Base-by-base conservation (phyloP, 2,888 invertebrate genomes). In the Julus scandinavius region DNA sequence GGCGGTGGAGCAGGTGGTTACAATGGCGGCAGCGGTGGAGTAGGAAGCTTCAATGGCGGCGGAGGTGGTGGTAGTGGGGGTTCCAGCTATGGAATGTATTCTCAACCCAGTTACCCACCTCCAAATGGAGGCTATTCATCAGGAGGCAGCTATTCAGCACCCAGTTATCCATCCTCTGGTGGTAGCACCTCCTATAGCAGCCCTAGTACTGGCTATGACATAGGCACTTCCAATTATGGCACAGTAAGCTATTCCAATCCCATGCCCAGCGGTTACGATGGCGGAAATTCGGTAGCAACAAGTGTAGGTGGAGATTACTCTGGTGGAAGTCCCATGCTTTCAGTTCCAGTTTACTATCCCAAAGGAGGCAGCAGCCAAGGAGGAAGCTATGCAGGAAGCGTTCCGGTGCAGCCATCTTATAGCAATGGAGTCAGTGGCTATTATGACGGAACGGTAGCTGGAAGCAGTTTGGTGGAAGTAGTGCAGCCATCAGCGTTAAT, bases 341-440 rank as follows among this genome's bases (percentile, higher is more conserved):
- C 88, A 15, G 88, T 88, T 45, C 88, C 88, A 9, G 88, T 88
- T 45, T 88, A 88, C 72, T 88, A 88, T 40, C 88, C 88, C 7
- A 88, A 88, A 50, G 85, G 63, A 38, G 41, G 45, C 5, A 80
- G 50, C 29, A 72, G 72, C 49, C 29, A 40, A 15, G 17, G 38
- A 40, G 87, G 87, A 45, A 80, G 87, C 40, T 45, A 41, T 20
- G 38, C 88, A 13, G 85, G 85, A 11, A 49, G 20, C 29, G 29
- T n/a, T 50, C 85, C 85, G 15, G 29, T 5, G 13, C 20, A n/a
- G 50, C 49, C 49, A 13, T 63, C 88, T 20, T 88, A 88, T 49
- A 88, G 88, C 72, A 88, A 88, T 72, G 88, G 88, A 1, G 88
- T 88, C 63, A 88, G 88, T 72, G 88, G 88, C 20, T 88, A 40